These are phyloP conservation scores for Cotesia glomerata DNA, from an alignment of 1,140 invertebrate species.

Conservation along the genomic window DNA sequence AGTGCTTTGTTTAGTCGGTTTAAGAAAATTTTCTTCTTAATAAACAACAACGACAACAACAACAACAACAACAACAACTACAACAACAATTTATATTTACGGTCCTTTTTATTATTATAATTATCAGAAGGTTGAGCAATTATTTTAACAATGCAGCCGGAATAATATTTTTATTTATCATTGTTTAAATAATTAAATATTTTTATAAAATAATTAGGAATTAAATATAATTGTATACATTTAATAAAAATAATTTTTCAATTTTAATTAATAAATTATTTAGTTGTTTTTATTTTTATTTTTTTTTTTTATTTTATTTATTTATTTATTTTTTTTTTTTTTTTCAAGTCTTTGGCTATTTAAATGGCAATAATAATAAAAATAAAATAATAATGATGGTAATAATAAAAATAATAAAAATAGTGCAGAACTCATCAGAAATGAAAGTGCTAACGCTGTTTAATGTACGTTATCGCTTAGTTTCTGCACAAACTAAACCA, in stretches of 20 bases:
- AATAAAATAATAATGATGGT: not conserved
- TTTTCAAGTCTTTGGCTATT: not conserved
- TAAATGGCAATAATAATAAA: not conserved
- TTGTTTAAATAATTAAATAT: not conserved
- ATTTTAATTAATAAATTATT: too few species aligned
- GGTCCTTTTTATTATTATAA: too few species aligned
- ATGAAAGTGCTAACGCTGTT: constrained; percentile 27
- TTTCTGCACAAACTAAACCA: constrained; percentile 64
- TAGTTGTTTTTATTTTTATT: too few species aligned
- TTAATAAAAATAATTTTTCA: too few species aligned
- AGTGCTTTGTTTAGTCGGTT: constrained; percentile 7
- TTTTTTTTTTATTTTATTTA: too few species aligned
- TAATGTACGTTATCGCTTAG: constrained; percentile 46
- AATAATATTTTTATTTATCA: not conserved
- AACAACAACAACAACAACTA: too few species aligned
- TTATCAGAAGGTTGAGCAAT: constrained; percentile 7
- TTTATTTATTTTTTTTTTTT: constrained; percentile 9
- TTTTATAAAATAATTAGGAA: not conserved
- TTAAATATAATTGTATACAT: not conserved
- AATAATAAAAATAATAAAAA: not conserved
- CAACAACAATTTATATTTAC: too few species aligned
- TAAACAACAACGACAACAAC: not conserved
- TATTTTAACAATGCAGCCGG: not conserved
- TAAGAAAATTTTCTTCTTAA: not conserved
- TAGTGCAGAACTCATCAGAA: constrained; percentile 27